Conservation (phyloP, 2,888 invertebrate species). For the Cenopis cana region DNA sequence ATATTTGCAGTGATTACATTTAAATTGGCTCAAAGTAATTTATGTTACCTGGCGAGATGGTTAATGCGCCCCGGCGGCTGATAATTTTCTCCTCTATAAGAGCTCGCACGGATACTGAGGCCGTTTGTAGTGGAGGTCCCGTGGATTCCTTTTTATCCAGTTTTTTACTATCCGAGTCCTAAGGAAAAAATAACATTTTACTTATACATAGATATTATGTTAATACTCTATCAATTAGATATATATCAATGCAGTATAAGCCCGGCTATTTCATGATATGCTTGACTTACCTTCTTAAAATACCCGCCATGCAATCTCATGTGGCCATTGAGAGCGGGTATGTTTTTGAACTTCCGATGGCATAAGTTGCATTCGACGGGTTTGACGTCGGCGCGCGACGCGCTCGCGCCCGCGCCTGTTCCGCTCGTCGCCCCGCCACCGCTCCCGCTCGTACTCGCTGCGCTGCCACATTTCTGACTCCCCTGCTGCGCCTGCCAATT, state of each 20-base stretch:
- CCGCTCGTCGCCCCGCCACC: conserved; percentile 59
- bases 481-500: conserved; percentile 76
- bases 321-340: conserved; percentile 98
- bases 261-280: not conserved
- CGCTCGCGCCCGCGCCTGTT: conserved; percentile 52
- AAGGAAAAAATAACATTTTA: conserved; percentile 6
- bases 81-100: conserved; percentile 97
- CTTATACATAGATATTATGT: too few species aligned
- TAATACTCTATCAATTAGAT: too few species aligned
- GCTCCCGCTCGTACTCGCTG: conserved; percentile 55
- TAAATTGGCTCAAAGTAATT: conserved; percentile 21
- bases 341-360: conserved; percentile 98
- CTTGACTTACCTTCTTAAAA: conserved; percentile 91
- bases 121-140: conserved; percentile 95
- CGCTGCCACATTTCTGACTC: conserved; percentile 69
- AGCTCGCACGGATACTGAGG: conserved; percentile 95
- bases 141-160: conserved; percentile 92
- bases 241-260: too few species aligned
- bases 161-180: conserved; percentile 94
- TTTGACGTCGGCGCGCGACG: conserved; percentile 87
- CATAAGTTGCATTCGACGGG: conserved; percentile 98
- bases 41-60: conserved; percentile 61
- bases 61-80: conserved; percentile 89
- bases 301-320: conserved; percentile 99
- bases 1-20: conserved; percentile 18